These are phyloP conservation scores for Lanius ludovicianus DNA, from an alignment of 2,113 vertebrate genomes.

Conservation along the genomic window DNA sequence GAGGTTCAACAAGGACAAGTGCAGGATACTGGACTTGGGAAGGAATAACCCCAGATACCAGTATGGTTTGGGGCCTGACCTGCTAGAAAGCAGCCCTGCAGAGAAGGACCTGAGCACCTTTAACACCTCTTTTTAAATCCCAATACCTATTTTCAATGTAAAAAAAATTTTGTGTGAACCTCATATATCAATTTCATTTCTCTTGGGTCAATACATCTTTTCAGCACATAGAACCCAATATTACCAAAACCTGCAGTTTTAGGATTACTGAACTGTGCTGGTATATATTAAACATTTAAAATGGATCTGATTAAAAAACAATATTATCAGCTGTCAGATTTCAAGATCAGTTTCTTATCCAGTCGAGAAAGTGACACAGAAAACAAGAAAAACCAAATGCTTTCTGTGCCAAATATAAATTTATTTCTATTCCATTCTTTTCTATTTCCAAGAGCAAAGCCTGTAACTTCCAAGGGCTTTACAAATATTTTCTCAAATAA, in stretches of 20 bases:
- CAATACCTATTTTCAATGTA: not conserved
- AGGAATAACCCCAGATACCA: not conserved
- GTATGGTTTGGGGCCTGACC: not conserved
- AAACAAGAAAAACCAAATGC: not conserved
- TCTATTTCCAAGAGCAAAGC: not conserved
- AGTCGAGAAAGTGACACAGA: not conserved
- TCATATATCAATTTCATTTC: not conserved
- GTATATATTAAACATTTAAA: not conserved
- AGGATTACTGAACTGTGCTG: not conserved
- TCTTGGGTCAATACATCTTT: not conserved
- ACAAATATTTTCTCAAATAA: not conserved
- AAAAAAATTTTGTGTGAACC: not conserved
- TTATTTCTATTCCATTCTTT: not conserved
- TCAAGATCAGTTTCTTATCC: not conserved
- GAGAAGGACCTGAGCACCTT: not conserved
- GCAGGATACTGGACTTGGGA: not conserved
- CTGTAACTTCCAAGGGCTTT: not conserved
- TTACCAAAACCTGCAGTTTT: not conserved
- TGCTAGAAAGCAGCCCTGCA: not conserved
- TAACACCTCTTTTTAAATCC: not conserved
- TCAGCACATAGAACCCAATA: accelerated
- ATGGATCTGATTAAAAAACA: not conserved
- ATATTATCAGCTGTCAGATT: not conserved
- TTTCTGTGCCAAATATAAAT: not conserved
- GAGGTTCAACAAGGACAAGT: not conserved